A percentile compares a stretch with the other conserved stretches of the same genome.
These are phyloP conservation scores for Troides oblongomaculatus DNA, from an alignment of 2,888 invertebrate genomes.

Conservation along the genomic window DNA sequence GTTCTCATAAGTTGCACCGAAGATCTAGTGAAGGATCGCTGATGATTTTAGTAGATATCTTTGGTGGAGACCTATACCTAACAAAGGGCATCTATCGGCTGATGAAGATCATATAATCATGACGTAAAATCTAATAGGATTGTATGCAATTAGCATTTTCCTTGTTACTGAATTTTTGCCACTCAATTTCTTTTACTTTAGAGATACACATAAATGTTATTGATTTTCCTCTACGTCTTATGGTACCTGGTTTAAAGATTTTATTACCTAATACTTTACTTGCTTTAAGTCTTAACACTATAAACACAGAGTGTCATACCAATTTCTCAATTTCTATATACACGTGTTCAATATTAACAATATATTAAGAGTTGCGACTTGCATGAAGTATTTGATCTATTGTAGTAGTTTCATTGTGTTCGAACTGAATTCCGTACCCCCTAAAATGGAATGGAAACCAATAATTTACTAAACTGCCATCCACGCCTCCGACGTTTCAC, in stretches of 20 bases:
- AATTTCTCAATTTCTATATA: conserved; percentile 31
- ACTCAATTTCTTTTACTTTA: too few species aligned
- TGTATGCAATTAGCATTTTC: too few species aligned
- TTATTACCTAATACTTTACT: background rate
- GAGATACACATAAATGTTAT: background rate
- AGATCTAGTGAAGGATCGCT: too few species aligned
- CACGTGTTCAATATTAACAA: conserved; percentile 37
- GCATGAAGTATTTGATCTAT: conserved; percentile 37
- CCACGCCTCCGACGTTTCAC: conserved; percentile 31
- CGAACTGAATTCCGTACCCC: conserved; percentile 14
- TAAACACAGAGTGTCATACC: conserved; percentile 12
- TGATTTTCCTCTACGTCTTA: background rate
- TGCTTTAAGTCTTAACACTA: background rate
- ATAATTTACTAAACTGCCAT: conserved; percentile 27
- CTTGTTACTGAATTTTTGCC: too few species aligned
- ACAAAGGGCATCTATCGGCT: too few species aligned
- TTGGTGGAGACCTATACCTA: too few species aligned
- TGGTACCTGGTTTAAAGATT: background rate
- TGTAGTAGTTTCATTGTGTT: conserved; percentile 31
- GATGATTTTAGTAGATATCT: too few species aligned
- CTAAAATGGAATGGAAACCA: conserved; percentile 8
- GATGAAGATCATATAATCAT: too few species aligned
- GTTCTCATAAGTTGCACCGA: too few species aligned
- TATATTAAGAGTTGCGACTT: conserved; percentile 32
- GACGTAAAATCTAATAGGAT: too few species aligned